A percentile compares a stretch with the other conserved stretches of the same genome.
Evolutionary conservation across 2,888 invertebrate species (phyloP).

Genomic region (Asteroscopus sphinx): DNA sequence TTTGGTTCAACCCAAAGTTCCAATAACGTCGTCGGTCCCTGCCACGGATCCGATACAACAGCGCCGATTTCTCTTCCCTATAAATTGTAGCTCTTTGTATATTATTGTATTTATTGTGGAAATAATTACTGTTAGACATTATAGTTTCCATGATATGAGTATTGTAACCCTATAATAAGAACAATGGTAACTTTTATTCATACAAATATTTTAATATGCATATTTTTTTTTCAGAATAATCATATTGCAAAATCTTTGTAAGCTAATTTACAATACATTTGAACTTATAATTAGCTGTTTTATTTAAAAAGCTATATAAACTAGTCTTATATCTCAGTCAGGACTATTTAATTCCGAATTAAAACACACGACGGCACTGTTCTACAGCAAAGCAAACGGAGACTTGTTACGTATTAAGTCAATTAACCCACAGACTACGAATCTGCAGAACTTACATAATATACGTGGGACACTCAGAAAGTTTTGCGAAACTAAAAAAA

Average conservation of each 20-base stretch:
- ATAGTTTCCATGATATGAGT: conserved; percentile 18
- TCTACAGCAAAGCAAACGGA: conserved; percentile 74
- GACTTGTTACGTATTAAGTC: conserved; percentile 75
- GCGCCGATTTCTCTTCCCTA: conserved; percentile 75
- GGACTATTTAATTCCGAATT: conserved; percentile 66
- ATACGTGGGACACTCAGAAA: too few relatives aligned
- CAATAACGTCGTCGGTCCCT: conserved; percentile 78
- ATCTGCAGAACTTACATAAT: conserved; percentile 47
- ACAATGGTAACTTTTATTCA: not conserved
- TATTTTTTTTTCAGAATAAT: not conserved
- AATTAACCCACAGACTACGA: conserved; percentile 66
- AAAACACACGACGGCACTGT: conserved; percentile 65
- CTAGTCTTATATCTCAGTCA: conserved; percentile 11
- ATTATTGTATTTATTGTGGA: conserved; percentile 35
- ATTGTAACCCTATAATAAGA: not conserved
- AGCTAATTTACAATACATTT: not conserved
- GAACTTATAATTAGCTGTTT: not conserved
- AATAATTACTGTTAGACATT: conserved; percentile 34
- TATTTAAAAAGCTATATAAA: conserved; percentile 10
- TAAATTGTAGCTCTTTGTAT: conserved; percentile 71
- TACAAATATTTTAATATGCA: not conserved
- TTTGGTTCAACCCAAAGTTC: conserved; percentile 67
- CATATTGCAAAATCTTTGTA: too few relatives aligned
- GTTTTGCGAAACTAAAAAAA: too few relatives aligned
- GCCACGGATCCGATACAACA: conserved; percentile 69